Evolutionary conservation across 1,140 invertebrate species (phyloP).

Genomic region (Microplitis demolitor): DNA sequence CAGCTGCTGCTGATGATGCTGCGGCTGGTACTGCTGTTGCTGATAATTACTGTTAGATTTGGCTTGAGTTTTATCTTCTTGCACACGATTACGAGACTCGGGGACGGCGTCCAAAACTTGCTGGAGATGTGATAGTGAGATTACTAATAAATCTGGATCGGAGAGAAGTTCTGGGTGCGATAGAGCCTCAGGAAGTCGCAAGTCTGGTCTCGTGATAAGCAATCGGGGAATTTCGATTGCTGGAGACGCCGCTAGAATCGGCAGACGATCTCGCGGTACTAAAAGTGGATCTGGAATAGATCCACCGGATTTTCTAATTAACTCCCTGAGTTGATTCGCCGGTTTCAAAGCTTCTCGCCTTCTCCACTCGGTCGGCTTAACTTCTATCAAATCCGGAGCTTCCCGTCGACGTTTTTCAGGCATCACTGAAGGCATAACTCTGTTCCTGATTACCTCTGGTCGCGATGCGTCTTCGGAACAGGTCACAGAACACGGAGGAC

Average conservation of each 20-base stretch:
- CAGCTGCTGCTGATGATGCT: conserved; percentile 17
- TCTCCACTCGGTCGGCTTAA: conserved; percentile 8
- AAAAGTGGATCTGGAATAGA: conserved; percentile 80
- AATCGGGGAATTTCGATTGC: conserved; percentile 77
- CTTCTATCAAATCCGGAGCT: conserved; percentile 18
- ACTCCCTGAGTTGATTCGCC: conserved; percentile 72
- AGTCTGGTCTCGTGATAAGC: conserved; percentile 70
- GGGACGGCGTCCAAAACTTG: conserved; percentile 63
- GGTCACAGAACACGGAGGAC: conserved; percentile 56
- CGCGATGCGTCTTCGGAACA: conserved; percentile 53
- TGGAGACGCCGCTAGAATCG: conserved; percentile 72
- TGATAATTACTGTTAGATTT: conserved; percentile 27
- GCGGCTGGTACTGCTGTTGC: conserved; percentile 21
- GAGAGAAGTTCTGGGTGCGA: conserved; percentile 72
- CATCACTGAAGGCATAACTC: neutral
- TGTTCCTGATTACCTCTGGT: neutral
- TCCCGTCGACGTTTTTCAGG: neutral
- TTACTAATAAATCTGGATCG: conserved; percentile 79
- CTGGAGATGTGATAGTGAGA: conserved; percentile 77
- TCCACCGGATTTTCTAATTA: conserved; percentile 71
- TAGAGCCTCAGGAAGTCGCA: conserved; percentile 73
- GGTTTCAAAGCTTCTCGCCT: conserved; percentile 53
- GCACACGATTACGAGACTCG: neutral
- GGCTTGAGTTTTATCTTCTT: neutral
- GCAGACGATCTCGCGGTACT: conserved; percentile 75